phyloP scores from a whole-genome alignment of 2,113 vertebrate genomes.

The Lagenorhynchus albirostris region DNA sequence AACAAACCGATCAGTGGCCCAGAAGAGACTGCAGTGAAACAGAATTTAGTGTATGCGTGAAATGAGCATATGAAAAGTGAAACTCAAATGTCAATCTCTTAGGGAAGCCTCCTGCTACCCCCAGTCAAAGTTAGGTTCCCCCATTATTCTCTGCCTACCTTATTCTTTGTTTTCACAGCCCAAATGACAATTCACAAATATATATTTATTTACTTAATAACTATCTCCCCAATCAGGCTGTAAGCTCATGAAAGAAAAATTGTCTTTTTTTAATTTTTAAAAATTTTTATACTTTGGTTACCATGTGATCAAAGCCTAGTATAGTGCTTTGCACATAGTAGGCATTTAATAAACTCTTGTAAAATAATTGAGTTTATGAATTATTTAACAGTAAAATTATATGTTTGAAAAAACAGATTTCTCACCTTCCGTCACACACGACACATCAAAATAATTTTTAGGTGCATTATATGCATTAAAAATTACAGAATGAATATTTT shows the following conservation, averaged over 20 bases:
- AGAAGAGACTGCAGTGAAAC: background rate
- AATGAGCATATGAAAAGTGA: background rate
- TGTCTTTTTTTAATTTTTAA: background rate
- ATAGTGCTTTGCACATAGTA: background rate
- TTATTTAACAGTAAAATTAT: background rate
- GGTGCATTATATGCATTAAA: background rate
- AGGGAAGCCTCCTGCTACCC: background rate
- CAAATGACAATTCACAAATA: background rate
- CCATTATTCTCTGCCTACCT: background rate
- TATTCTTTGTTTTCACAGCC: background rate
- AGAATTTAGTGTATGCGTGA: background rate
- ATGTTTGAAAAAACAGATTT: background rate
- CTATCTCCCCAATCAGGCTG: background rate
- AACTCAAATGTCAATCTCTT: background rate
- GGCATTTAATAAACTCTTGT: background rate
- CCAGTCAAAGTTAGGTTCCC: background rate
- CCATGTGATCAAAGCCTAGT: background rate
- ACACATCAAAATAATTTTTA: background rate
- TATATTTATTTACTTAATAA: background rate
- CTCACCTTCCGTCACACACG: background rate
- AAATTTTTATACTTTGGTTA: background rate
- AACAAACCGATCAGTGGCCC: background rate
- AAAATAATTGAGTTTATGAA: background rate
- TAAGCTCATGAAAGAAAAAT: background rate
- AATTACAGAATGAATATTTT: background rate